A percentile compares a stretch with the other conserved stretches of the same genome.
phyloP scores from a whole-genome alignment of 2,888 invertebrate genomes.

The Erynnis tages region DNA sequence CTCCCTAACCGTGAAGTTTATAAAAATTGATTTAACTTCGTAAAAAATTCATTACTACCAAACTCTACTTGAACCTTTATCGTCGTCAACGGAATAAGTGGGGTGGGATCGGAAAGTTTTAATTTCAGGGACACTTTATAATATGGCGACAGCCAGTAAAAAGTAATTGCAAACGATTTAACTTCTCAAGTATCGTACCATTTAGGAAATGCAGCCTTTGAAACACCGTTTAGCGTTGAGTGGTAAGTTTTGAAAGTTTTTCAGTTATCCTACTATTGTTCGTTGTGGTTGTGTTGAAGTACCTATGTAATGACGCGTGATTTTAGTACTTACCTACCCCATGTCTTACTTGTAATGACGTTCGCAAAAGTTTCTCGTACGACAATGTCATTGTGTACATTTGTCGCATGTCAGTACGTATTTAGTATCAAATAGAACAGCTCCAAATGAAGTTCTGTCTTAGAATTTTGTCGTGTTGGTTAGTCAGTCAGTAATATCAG shows the following conservation, averaged over 20 bases:
- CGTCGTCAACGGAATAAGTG: conserved; percentile 8
- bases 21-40: conserved; percentile 27
- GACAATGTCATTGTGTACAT: no score
- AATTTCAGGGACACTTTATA: conserved; percentile 21
- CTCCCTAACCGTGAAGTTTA: conserved; percentile 14
- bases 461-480: no score
- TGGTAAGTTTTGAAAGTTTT: neutral
- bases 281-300: no score
- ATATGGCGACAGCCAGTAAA: conserved; percentile 33
- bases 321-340: no score
- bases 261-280: neutral
- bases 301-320: no score
- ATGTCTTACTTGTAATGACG: no score
- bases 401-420: no score
- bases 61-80: conserved; percentile 20
- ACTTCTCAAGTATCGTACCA: conserved; percentile 30
- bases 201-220: conserved; percentile 20
- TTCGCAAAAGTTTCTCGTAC: no score
- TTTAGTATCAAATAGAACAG: no score
- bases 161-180: conserved; percentile 33
- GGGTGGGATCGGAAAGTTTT: conserved; percentile 23
- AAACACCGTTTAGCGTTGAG: conserved; percentile 3
- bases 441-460: no score
- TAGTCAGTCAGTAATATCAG: no score
- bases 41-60: conserved; percentile 25